Base-by-base conservation (phyloP, 2,113 vertebrate genomes). In the Lipotes vexillifer region DNA sequence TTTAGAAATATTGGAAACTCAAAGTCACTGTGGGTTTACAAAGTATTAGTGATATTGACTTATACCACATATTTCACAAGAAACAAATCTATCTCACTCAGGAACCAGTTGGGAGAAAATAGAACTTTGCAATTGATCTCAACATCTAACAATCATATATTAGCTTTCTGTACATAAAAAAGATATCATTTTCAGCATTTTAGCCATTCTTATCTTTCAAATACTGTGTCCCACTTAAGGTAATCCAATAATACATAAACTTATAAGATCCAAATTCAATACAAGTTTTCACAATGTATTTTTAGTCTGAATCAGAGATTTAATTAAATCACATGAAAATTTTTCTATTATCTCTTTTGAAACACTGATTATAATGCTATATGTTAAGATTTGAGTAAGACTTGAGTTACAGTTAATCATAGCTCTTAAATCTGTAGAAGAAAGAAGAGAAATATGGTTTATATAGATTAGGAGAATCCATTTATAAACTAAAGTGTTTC, bases 171-270 rank as follows among this genome's bases (percentile, higher is more conserved):
- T 88, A 57, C 21, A 33, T 52, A 75, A 84, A 94, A 96, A 92
- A 74, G 46, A 82, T n/a, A 88, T 14, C 12, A 87, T n/a, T 66
- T 82, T 82, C 66, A 97, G 41, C 27, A 46, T 23, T 80, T 96
- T 90, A 97, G 85, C 71, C 91, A 97, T 96, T 97, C 90, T 98
- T 96, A 97, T 87, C 31, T 97, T 89, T 97, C 81, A 97, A 88
- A 90, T 92, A 83, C 85, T 94, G 97, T 91, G 81, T 93, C 31
- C 49, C 78, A 82, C 4, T 59, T 94, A 88, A 63, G 18, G 4
- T 72, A 87, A 82, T 98, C 96, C 59, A 96, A 93, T 66, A 95
- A 93, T 86, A 72, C 44, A 93, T 77, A 88, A 52, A 96, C 78
- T 95, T 95, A 74, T 61, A 88, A 97, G 78, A 95, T 94, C 74